Base-by-base conservation (phyloP, 2,113 vertebrate genomes). In the Pelodiscus sinensis region DNA sequence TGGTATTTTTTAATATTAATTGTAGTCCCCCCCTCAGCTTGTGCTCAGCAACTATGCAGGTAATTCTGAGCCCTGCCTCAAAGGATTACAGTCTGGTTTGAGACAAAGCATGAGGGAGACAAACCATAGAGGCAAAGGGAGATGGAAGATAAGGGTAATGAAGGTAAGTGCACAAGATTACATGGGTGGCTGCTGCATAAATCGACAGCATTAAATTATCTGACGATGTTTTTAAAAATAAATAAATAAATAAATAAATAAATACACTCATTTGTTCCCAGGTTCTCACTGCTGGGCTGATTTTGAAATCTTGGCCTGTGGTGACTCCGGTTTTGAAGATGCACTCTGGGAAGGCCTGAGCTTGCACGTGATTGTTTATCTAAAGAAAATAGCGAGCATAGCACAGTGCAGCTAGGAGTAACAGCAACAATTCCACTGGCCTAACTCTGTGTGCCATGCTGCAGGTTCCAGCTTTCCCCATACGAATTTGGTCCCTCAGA, bases 381-480 rank as follows among this genome's bases (percentile, higher is more conserved):
- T 38, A 82, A 19, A 21, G 31, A 55, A 4, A 24, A 83, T 5
- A 1, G 27, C 54, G 31, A 85, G 24, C 2, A 0, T 0, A 10
- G 51, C 8, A 27, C 9, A 62, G 65, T 19, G 16, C 0, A 2
- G 19, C 27, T 78, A 73, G 24, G 68, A 78, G 86, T 50, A 68
- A 79, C 86, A 83, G 78, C 65, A 83, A 54, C 3, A 1, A 27
- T 52, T 2, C 2, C 54, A 84, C 8, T 81, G 27, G 2, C 83
- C 75, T 77, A 88, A 35, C 11, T 87, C 58, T 38, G 27, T 0
- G 13, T 88, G 6, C n/a, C 25, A 50, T 56, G 16, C 0, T 82
- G 25, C 50, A 79, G 27, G 27, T 31, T 87, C 10, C 22, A 85
- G 16, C 44, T 88, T 68, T 8, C 85, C 5, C 52, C 81, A 78